Conservation (phyloP, 1,140 invertebrate genomes). For the Chironomus striatipennis region DNA sequence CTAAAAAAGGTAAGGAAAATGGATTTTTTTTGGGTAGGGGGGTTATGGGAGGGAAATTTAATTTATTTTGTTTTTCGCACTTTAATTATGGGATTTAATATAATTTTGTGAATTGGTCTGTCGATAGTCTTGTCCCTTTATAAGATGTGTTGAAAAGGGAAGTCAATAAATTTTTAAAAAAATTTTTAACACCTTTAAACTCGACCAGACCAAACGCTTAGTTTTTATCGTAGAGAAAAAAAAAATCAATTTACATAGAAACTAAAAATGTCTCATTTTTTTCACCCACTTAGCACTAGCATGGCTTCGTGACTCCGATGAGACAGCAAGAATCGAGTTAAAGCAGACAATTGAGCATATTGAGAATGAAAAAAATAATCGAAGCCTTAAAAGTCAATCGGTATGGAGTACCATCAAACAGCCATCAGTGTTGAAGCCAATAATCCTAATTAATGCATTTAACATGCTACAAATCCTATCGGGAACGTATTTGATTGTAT, state of each 20-base stretch:
- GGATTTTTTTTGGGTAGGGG: too few relatives aligned
- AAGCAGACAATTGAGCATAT: conserved; percentile 32
- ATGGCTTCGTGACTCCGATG: conserved; percentile 55
- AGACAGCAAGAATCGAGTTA: conserved; percentile 40
- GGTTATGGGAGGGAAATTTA: too few relatives aligned
- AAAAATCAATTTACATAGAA: neutral
- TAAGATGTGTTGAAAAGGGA: too few relatives aligned
- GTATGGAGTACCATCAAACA: conserved; percentile 44
- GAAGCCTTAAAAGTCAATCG: conserved; percentile 40
- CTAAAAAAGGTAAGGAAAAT: conserved; percentile 39
- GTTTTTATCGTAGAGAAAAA: too few relatives aligned
- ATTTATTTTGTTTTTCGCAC: too few relatives aligned
- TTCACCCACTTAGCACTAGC: conserved; percentile 42
- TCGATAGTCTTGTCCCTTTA: too few relatives aligned
- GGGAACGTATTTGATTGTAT: conserved; percentile 63
- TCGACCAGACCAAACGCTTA: too few relatives aligned
- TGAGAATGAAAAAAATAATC: conserved; percentile 43
- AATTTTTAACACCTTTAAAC: too few relatives aligned
- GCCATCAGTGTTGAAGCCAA: conserved; percentile 55
- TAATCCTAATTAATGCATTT: conserved; percentile 60
- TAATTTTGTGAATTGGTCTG: too few relatives aligned
- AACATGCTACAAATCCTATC: conserved; percentile 60
- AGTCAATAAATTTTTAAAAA: too few relatives aligned
- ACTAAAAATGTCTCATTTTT: neutral
- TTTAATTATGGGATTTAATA: too few relatives aligned